Evolutionary conservation across 1,140 invertebrate genomes (phyloP), one percentile per base, ranked within the genome.

Genomic region (Meloidogyne chitwoodi): DNA sequence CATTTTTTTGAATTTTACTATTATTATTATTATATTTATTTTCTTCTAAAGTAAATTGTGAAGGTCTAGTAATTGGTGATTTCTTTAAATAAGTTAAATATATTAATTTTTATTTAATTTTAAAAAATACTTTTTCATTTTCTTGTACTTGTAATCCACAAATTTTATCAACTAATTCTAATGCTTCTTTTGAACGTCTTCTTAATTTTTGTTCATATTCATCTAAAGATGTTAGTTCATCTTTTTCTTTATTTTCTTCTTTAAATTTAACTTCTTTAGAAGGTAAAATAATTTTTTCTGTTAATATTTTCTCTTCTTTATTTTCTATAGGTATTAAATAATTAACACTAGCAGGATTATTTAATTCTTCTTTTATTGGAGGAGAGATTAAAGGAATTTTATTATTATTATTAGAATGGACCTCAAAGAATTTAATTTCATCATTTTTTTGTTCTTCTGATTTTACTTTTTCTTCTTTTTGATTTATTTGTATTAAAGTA

Each of bases 181-280:
- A 48, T 11, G 77, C 77, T 44, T 79, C 77, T 31, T 65, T 66
- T 10, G 77, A 82, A 41, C 80, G 79, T 64, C 34, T 31, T 11
- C 78, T 69, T 27, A 79, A 31, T 24, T 68, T 75, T 29, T 26
- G 26, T 34, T 81, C 77, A 68, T 79, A 79, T 56, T 81, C 77
- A 19, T 79, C 77, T 41, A 79, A 66, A 38, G 41, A 44, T 22
- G 16, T 29, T 26, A 67, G 26, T 27, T 66, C 64, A 34, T 75
- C 27, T 14, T 38, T 41, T 11, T 71, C 65, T n/a, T 34, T 29
- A 16, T 19, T 61, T 19, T 44, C 62, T 24, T 26, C 26, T 24
- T 44, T 24, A 31, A 44, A 63, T n/a, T 24, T 63, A 26, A 34
- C 74, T 14, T 29, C 38, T n/a, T 34, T 34, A 26, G 70, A 1